Conservation (phyloP, 37 sponge, comb jelly and placozoan species). For the Aphrocallistes beatrix region DNA sequence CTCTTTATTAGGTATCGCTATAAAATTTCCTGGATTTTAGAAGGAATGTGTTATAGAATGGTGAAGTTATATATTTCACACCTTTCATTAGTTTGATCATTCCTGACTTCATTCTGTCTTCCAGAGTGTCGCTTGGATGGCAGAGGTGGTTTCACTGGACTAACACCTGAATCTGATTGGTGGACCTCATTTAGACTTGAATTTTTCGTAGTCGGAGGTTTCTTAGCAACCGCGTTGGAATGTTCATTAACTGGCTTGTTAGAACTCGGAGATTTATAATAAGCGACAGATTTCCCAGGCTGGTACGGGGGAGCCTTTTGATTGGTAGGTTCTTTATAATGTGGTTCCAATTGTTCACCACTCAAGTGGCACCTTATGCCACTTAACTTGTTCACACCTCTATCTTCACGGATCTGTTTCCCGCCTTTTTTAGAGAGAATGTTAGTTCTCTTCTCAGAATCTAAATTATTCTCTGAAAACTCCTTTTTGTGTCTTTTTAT, state of each 20-base stretch:
- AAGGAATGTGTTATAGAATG: too few relatives aligned
- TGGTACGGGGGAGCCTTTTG: background rate
- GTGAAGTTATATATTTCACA: too few relatives aligned
- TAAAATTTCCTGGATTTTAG: too few relatives aligned
- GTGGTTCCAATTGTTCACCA: background rate
- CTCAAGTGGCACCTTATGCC: background rate
- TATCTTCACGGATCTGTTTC: background rate
- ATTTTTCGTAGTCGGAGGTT: background rate
- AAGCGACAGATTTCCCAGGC: background rate
- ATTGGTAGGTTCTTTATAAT: background rate
- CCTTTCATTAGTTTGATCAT: too few relatives aligned
- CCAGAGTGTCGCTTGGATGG: background rate
- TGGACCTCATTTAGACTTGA: background rate
- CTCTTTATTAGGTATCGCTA: too few relatives aligned
- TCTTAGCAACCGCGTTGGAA: background rate
- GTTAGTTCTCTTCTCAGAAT: background rate
- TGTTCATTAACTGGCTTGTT: too few relatives aligned
- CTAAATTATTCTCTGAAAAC: background rate
- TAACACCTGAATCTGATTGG: conserved; percentile 11
- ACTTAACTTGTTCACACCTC: background rate
- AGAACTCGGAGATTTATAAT: background rate
- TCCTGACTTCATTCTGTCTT: too few relatives aligned
- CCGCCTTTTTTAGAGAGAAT: background rate
- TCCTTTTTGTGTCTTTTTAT: background rate
- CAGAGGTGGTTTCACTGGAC: background rate